These are phyloP conservation scores for Aplidium turbinatum DNA, from an alignment of 23 tunicate species.

Conservation along the genomic window DNA sequence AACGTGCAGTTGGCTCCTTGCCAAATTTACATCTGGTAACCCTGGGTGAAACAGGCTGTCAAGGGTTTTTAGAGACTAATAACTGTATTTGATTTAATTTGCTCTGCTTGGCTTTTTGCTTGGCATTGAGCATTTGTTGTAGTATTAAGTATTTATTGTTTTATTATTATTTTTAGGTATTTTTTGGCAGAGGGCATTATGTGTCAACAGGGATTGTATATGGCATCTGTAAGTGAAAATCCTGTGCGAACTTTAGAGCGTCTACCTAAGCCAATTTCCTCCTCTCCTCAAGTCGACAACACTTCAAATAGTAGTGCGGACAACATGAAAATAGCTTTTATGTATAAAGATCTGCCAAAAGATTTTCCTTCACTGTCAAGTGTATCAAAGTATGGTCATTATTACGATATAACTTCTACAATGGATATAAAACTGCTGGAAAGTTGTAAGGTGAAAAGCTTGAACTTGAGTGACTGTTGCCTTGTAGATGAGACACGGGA, in stretches of 20 bases:
- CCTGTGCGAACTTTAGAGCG: conserved; percentile 2
- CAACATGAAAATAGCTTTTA: conserved; percentile 90
- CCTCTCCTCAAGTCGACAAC: background rate
- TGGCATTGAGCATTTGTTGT: too few species aligned
- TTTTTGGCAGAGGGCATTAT: conserved; percentile 83
- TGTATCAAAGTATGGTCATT: conserved; percentile 68
- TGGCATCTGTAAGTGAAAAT: conserved; percentile 26
- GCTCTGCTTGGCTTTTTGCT: too few species aligned
- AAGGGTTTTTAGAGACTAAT: too few species aligned
- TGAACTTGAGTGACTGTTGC: too few species aligned
- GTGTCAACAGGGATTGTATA: conserved; percentile 53
- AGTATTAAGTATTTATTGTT: background rate
- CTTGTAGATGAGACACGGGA: too few species aligned
- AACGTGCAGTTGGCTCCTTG: too few species aligned
- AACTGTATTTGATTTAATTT: too few species aligned
- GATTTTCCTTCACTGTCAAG: conserved; percentile 36
- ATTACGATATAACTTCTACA: conserved; percentile 67
- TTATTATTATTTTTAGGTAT: conserved; percentile 50
- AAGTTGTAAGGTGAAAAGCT: conserved; percentile 11
- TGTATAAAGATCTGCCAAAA: conserved; percentile 60
- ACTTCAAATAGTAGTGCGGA: conserved; percentile 6
- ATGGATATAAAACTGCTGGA: conserved; percentile 46
- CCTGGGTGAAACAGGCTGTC: too few species aligned
- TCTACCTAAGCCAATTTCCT: conserved; percentile 69
- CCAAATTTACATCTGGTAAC: too few species aligned